Conservation (phyloP, 2,113 vertebrate genomes). For the Podarcis cretensis region DNA sequence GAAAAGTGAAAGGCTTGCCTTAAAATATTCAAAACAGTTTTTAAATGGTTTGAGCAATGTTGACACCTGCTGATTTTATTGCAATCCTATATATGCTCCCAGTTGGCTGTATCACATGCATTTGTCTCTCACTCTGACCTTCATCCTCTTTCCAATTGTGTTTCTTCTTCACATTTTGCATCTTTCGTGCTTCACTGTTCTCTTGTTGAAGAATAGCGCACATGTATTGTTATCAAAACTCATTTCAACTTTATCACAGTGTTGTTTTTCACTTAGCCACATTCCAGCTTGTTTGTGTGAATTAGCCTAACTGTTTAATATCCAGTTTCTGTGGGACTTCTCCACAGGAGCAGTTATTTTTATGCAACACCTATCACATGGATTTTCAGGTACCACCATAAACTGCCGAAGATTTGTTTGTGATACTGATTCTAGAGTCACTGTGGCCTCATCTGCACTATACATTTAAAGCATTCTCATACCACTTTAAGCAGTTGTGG, state of each 20-base stretch:
- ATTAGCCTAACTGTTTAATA: neutral
- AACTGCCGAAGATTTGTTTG: neutral
- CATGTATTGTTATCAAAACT: neutral
- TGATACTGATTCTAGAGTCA: neutral
- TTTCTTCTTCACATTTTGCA: neutral
- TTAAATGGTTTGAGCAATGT: neutral
- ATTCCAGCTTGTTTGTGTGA: neutral
- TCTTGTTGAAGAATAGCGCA: neutral
- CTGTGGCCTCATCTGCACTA: too few species aligned
- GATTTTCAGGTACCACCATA: neutral
- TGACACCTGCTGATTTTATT: neutral
- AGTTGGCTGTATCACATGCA: neutral
- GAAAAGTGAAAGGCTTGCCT: neutral
- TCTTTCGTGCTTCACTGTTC: neutral
- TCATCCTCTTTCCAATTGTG: too few species aligned
- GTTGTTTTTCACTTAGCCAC: neutral
- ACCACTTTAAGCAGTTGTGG: too few species aligned
- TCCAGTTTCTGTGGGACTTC: neutral
- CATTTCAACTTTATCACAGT: neutral
- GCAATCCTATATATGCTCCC: neutral
- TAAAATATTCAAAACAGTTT: neutral
- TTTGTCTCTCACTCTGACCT: neutral
- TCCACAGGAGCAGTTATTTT: neutral
- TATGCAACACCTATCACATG: neutral
- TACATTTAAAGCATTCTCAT: too few species aligned